phyloP scores from a whole-genome alignment of 2,113 vertebrate species.

The Mastomys coucha region DNA sequence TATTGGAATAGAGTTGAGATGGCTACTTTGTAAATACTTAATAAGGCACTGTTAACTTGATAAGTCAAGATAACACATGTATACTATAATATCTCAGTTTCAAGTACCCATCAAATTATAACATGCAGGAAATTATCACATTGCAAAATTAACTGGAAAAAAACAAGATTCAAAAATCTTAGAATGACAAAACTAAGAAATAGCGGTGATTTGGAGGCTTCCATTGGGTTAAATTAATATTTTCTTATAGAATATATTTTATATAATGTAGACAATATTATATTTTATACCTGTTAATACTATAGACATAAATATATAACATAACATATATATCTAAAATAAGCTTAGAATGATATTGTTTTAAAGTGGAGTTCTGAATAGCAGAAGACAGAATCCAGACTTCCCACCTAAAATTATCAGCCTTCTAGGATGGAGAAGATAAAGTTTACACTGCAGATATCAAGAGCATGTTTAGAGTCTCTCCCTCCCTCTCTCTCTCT shows the following conservation, averaged over 20 bases:
- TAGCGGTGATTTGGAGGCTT: background rate
- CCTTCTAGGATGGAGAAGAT: background rate
- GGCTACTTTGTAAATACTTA: background rate
- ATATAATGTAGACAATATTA: background rate
- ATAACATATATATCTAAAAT: background rate
- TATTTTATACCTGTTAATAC: background rate
- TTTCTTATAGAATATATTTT: background rate
- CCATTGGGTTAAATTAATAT: background rate
- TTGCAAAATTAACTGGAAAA: background rate
- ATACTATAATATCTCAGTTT: background rate
- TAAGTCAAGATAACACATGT: background rate
- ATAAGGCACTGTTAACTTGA: background rate
- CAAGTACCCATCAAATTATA: background rate
- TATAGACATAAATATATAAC: no score
- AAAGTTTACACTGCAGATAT: background rate
- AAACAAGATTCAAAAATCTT: background rate
- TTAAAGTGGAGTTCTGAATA: background rate
- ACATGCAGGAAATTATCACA: background rate
- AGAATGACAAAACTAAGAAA: background rate
- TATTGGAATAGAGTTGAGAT: background rate
- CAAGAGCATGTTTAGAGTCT: background rate
- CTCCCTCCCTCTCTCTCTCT: no score
- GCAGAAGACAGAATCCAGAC: background rate
- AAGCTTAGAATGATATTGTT: background rate
- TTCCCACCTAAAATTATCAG: background rate